Evolutionary conservation across 2,113 vertebrate genomes (phyloP).

Genomic region (Thamnophis sirtalis): DNA sequence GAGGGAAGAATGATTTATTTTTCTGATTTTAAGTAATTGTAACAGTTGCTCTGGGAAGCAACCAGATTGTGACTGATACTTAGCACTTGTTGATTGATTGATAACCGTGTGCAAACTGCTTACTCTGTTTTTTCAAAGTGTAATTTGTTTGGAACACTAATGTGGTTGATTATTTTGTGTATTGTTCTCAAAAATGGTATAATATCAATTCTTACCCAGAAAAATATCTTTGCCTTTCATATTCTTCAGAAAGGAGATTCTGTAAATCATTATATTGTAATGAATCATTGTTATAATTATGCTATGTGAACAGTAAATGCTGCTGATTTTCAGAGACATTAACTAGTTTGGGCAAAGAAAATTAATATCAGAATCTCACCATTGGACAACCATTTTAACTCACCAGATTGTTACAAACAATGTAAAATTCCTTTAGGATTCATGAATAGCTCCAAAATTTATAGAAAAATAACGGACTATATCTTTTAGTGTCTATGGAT

Average conservation of each 20-base stretch:
- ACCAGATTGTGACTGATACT: neutral
- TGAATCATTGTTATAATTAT: neutral
- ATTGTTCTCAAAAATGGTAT: neutral
- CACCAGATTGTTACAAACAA: neutral
- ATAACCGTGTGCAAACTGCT: neutral
- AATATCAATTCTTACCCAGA: neutral
- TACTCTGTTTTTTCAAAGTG: neutral
- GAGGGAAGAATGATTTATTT: neutral
- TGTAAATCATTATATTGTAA: neutral
- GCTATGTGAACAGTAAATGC: neutral
- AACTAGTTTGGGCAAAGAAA: neutral
- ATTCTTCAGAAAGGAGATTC: neutral
- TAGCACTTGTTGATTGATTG: neutral
- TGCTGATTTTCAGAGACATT: neutral
- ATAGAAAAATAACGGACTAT: neutral
- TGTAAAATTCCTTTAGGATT: neutral
- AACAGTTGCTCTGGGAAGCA: neutral
- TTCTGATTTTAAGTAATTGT: neutral
- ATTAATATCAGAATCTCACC: neutral
- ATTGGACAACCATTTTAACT: neutral
- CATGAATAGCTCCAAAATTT: neutral
- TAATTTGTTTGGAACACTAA: neutral
- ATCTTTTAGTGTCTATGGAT: neutral
- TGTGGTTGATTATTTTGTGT: neutral
- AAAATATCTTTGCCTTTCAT: neutral